A percentile compares a stretch with the other conserved stretches of the same genome.
Conservation (phyloP, 2,888 invertebrate species). For the Smittia sp. region DNA sequence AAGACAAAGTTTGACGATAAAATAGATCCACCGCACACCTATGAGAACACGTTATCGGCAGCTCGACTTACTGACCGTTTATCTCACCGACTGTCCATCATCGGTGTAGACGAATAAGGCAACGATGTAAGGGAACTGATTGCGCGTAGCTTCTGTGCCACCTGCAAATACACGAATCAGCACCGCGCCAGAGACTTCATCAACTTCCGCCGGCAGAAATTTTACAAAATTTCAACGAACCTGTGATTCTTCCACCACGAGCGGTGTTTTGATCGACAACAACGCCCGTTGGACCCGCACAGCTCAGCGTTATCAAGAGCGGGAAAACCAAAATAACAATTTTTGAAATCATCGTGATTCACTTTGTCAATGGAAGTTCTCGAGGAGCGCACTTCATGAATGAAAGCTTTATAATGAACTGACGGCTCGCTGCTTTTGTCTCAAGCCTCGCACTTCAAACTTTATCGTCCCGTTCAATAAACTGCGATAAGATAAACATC, state of each 20-base stretch:
- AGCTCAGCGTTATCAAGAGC: neutral
- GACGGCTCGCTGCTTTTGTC: neutral
- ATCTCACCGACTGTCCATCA: conserved; percentile 16
- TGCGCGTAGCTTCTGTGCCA: conserved; percentile 24
- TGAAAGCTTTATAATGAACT: conserved; percentile 10
- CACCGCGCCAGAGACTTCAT: neutral
- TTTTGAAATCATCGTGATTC: neutral
- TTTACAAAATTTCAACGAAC: neutral
- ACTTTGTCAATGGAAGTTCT: too few species aligned
- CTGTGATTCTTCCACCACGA: conserved; percentile 25
- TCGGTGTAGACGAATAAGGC: conserved; percentile 19
- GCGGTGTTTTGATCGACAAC: neutral
- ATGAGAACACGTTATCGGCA: too few species aligned
- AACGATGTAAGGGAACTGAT: conserved; percentile 32
- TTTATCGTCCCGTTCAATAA: neutral
- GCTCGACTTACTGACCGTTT: too few species aligned
- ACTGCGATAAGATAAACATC: conserved; percentile 13
- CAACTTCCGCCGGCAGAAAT: too few species aligned
- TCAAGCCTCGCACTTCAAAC: neutral
- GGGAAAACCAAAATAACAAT: neutral
- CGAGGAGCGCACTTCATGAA: neutral
- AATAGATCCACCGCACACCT: conserved; percentile 32
- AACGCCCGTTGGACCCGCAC: neutral
- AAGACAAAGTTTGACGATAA: conserved; percentile 23
- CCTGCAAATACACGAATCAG: neutral